Evolutionary conservation across 2,797 vertebrate species (phyloP), one percentile per base, ranked within the genome.

Genomic region (Lutjanus campechanus): DNA sequence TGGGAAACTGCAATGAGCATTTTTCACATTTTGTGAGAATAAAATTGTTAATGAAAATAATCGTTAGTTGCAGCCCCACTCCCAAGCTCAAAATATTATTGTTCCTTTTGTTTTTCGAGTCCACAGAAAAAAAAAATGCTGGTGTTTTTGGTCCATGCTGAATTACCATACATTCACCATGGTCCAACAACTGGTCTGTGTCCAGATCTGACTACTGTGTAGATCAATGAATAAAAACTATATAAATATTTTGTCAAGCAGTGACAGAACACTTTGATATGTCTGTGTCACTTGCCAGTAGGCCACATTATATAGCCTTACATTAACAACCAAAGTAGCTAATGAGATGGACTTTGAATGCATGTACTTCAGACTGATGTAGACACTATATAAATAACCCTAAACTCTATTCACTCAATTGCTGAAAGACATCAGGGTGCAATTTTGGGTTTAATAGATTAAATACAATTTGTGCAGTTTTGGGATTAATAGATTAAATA

Each of bases 401-500:
- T 36, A 36, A 36, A 0, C 29, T 36, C 29, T 36, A 49, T 29
- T 56, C 1, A 7, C 8, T 50, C 53, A 53, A 40, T 13, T 49
- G 10, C 25, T 47, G 13, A 15, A 51, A 43, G 60, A 9, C 4
- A 36, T 1, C 17, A 53, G n/a, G 19, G 11, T 54, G 36, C 36
- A 36, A 51, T 11, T 46, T 8, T 36, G 50, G 1, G 41, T 4
- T n/a, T 1, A 20, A 41, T 1, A 0, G 19, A 25, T 0, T n/a
- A 11, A 11, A 41, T 25, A 40, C 16, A 53, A 8, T 25, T 1
- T n/a, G 11, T 54, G 36, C 36, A 36, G 44, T 11, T 46, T 8
- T 36, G 50, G 1, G 41, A 2, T n/a, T 1, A 20, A 41, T 1
- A 0, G 19, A 25, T 0, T n/a, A 11, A 11, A 41, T 25, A 40